phyloP scores from a whole-genome alignment of 2,797 vertebrate genomes.

The Buceros bicornis region DNA sequence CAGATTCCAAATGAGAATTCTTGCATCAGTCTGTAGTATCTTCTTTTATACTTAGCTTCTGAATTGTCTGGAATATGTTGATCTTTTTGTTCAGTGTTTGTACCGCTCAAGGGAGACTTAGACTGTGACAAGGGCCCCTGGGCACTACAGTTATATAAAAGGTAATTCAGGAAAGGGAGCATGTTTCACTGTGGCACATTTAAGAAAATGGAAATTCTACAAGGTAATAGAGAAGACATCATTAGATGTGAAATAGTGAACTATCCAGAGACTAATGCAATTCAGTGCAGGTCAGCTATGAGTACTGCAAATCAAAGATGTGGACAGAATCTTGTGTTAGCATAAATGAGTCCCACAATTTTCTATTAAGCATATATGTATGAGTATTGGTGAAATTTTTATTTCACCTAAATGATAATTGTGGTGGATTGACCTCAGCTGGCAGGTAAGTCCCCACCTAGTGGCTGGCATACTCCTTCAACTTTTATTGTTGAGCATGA shows the following conservation, averaged over 20 bases:
- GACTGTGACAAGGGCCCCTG: background rate
- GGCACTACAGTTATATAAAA: background rate
- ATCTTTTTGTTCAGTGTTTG: background rate
- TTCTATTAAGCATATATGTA: background rate
- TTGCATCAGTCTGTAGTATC: background rate
- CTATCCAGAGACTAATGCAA: background rate
- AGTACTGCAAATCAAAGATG: background rate
- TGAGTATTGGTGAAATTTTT: background rate
- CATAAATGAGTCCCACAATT: background rate
- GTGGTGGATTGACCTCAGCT: background rate
- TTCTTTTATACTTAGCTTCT: background rate
- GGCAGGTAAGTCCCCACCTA: background rate
- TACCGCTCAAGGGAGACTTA: background rate
- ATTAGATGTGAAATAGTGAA: background rate
- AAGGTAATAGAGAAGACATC: background rate
- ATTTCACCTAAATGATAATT: background rate
- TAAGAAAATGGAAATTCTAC: background rate
- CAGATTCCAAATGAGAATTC: background rate
- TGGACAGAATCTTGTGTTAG: background rate
- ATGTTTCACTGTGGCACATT: background rate
- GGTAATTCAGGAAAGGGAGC: background rate
- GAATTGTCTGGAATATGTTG: background rate
- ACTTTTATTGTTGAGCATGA: background rate
- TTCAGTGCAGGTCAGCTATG: background rate
- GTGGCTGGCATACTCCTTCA: rapidly evolving